These are phyloP conservation scores for Tinamus major DNA, from an alignment of 2,797 vertebrate species.

Conservation along the genomic window DNA sequence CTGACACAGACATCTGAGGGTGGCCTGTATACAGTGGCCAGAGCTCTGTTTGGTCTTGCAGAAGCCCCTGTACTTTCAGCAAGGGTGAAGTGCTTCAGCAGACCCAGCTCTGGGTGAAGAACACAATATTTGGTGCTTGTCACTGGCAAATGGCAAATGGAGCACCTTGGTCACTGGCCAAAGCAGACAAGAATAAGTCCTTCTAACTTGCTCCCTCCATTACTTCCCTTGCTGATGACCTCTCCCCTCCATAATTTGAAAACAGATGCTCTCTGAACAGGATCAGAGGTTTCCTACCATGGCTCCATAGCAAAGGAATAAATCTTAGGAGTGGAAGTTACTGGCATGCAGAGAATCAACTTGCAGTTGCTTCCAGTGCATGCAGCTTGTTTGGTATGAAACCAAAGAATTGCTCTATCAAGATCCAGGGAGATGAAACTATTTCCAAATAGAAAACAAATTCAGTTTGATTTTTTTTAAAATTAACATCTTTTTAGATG, in stretches of 20 bases:
- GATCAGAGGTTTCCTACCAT: neutral
- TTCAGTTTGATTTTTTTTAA: neutral
- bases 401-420: neutral
- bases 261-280: neutral
- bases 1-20: neutral
- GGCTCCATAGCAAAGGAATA: neutral
- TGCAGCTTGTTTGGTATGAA: neutral
- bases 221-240: neutral
- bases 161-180: neutral
- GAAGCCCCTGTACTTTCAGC: rapidly evolving
- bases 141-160: neutral
- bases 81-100: neutral
- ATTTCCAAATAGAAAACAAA: neutral
- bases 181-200: neutral
- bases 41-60: neutral
- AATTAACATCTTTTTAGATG: neutral
- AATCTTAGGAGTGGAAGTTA: neutral
- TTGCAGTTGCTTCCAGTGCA: neutral
- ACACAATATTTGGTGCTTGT: neutral
- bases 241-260: neutral
- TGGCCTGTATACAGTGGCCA: neutral
- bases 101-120: neutral
- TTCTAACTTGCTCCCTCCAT: neutral
- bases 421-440: neutral
- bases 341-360: neutral